Conservation (phyloP, 1,140 invertebrate species). For the Xylocopa sonorina region DNA sequence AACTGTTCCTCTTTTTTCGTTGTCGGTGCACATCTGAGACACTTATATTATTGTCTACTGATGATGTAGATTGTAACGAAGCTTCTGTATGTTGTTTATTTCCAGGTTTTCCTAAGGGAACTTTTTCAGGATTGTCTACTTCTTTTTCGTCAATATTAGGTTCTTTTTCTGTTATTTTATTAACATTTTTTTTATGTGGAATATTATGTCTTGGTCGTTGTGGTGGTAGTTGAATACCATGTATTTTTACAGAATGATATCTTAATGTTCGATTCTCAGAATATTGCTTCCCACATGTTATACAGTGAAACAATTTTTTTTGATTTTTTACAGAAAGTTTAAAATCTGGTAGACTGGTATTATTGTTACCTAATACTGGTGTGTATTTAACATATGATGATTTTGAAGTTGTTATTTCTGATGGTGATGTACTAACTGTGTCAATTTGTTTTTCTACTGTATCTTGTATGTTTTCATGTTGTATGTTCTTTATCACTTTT, state of each 20-base stretch:
- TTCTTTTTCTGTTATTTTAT: conserved; percentile 7
- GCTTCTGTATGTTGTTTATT: neutral
- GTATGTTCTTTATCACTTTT: conserved; percentile 72
- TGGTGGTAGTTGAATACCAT: conserved; percentile 66
- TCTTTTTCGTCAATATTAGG: neutral
- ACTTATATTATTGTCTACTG: neutral
- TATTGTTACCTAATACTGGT: conserved; percentile 60
- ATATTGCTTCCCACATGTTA: conserved; percentile 72
- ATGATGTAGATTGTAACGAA: neutral
- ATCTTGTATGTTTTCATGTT: conserved; percentile 42
- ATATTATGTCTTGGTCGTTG: neutral
- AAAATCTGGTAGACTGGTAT: conserved; percentile 67
- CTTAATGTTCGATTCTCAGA: conserved; percentile 61
- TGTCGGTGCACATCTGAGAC: neutral
- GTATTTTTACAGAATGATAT: conserved; percentile 68
- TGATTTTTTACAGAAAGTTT: conserved; percentile 69
- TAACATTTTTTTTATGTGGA: neutral
- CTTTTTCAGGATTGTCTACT: neutral
- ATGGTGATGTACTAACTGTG: neutral
- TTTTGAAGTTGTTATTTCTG: neutral
- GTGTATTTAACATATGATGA: conserved; percentile 57
- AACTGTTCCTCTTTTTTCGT: neutral
- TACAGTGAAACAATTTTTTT: conserved; percentile 70
- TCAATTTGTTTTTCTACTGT: too few relatives aligned
- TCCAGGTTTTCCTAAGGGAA: neutral